Base-by-base conservation (phyloP, 2,888 invertebrate species). In the Abrostola tripartita region DNA sequence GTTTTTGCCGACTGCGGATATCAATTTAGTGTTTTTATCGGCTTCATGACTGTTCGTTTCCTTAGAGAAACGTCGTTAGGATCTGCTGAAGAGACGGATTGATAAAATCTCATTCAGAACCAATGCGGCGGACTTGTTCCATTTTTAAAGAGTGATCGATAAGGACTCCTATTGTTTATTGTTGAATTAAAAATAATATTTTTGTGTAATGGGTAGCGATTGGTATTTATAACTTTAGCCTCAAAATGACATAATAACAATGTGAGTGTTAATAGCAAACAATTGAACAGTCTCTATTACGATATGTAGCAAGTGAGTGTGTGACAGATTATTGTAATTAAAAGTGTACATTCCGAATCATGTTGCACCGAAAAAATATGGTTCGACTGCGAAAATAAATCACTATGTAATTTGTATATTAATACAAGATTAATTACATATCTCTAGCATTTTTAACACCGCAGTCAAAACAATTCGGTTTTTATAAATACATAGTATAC, bases 1-100 rank as follows among this genome's bases (percentile, higher is more conserved):
- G 85, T 88, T 82, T 90, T 85, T 86, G 72, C 83, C 83, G 85
- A 85, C 79, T 81, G 79, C 89, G 93, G 92, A 92, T 90, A 92
- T 92, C 87, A 79, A 83, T 91, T 91, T 87, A 84, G 83, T 82
- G 82, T 83, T 85, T 81, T 86, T 85, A 81, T 84, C 83, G 76
- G 77, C 72, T 84, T 68, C 74, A 71, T 85, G 76, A 71, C 77
- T 74, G 77, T 74, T 79, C 76, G 83, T 88, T 86, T 88, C 81
- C 85, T 78, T 40, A 60, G 67, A 73, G 76, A 79, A 83, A 82
- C 56, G 52, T 65, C 44, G 65, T 80, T 81, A 78, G 40, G 63
- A 61, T 53, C 64, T 41, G 53, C 62, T 24, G 4, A 24, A 64
- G 51, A 61, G 47, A 50, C 40, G 37, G 49, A 54, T 58, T 76